Percentiles rank a stretch among this genome's conserved stretches.
phyloP scores from a whole-genome alignment of 2,113 vertebrate species.

The Pao palembangensis region DNA sequence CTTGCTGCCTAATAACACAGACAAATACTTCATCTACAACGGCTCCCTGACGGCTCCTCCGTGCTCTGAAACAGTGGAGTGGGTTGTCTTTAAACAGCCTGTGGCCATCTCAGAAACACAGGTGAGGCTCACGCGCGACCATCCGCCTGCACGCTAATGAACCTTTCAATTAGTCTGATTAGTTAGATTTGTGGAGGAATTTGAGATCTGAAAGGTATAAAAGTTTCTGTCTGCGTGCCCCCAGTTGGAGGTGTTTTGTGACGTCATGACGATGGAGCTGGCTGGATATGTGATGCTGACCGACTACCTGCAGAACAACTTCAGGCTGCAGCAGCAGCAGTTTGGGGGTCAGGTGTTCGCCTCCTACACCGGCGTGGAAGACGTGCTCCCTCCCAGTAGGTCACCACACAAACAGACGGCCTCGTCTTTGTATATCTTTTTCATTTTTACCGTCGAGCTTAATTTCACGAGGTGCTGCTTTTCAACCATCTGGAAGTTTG shows the following conservation, averaged over 20 bases:
- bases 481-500: too few species aligned
- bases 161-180: too few species aligned
- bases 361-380: conserved; percentile 90
- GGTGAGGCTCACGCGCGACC: conserved; percentile 67
- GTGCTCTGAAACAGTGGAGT: conserved; percentile 89
- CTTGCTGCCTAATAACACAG: conserved; percentile 86
- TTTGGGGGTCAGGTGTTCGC: conserved; percentile 91
- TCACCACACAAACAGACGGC: conserved; percentile 8
- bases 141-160: not conserved
- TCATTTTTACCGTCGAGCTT: too few species aligned
- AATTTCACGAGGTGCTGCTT: too few species aligned
- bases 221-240: not conserved
- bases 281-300: conserved; percentile 95
- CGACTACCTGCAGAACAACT: conserved; percentile 98
- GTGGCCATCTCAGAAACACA: conserved; percentile 90
- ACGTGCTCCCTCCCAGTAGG: conserved; percentile 86
- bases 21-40: conserved; percentile 95
- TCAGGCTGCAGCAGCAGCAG: conserved; percentile 87
- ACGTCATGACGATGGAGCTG: conserved; percentile 97
- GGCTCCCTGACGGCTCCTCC: conserved; percentile 90
- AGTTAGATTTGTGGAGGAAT: too few species aligned
- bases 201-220: not conserved
- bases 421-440: too few species aligned
- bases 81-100: conserved; percentile 92
- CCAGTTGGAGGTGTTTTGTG: conserved; percentile 92